Evolutionary conservation across 2,113 vertebrate genomes (phyloP), one percentile per base, ranked within the genome.

Genomic region (Nicator chloris): DNA sequence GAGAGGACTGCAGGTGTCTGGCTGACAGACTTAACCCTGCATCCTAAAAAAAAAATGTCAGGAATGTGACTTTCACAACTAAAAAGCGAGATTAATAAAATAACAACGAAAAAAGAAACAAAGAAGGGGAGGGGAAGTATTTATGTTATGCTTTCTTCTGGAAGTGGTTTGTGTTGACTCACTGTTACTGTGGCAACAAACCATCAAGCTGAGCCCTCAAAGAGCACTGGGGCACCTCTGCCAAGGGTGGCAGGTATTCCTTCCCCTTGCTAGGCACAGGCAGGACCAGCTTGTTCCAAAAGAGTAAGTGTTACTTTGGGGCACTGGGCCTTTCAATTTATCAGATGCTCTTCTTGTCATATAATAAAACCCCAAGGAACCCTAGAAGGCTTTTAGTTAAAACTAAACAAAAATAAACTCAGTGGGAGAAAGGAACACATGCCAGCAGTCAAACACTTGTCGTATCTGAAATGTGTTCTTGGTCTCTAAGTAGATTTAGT

Each of bases 351-450:
- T 69, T 71, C 33, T 59, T 84, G 56, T 73, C 68, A 50, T 20
- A 30, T 30, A 91, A 63, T 44, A 72, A 81, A 89, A 79, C 28
- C 37, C 13, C n/a, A 39, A 82, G 70, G 45, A 87, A 44, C 31
- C 23, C 42, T 69, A 39, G 49, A 53, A 79, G 40, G 45, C n/a
- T 90, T 94, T 82, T 45, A 82, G 56, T 51, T 78, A 54, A 75
- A 91, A 51, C 4, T 64, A 66, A 92, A 72, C 44, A 72, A 87
- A 93, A 91, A 90, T 89, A 93, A 87, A 94, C 28, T 60, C 57
- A 65, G 92, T 87, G 75, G 88, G 78, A 90, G 85, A 90, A 91
- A 40, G 37, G 77, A 81, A 75, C 33, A 60, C 69, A 39, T 87
- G 84, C 60, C 80, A 92, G n/a, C 40, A 56, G 60, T 50, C 61